Evolutionary conservation across 1,140 invertebrate genomes (phyloP), one percentile per base, ranked within the genome.

Genomic region (Cardiocondyla obscurior): DNA sequence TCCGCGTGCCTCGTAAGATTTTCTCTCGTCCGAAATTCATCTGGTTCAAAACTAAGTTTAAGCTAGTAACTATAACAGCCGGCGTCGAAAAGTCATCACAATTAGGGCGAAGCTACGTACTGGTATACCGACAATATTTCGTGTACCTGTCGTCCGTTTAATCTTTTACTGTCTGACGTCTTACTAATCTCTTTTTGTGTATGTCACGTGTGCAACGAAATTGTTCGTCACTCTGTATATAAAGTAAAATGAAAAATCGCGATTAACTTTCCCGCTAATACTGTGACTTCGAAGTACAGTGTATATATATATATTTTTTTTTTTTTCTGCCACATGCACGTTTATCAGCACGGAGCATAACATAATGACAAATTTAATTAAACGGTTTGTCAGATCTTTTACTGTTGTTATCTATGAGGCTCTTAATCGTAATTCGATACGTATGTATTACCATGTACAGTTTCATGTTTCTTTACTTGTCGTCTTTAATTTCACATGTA

Each of bases 171-270:
- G 30, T 53, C 33, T 30, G 42, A 51, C 30, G 19, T 79, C 7
- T 67, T 42, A 79, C 62, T 79, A 79, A 79, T 53, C 46, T 28
- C 7, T 53, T 79, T 12, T 53, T 79, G 74, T 79, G 46, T 53
- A 79, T 65, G 49, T 79, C 22, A 53, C 46, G 74, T 79, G 33
- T 79, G 74, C 33, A 22, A 79, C 46, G 16, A 42, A 67, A n/a
- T 64, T 65, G 74, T 39, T 51, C 42, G 30, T 36, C 3, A 33
- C 6, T 60, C 30, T 73, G 30, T 77, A 49, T 2, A 33, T 65
- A 77, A 77, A 49, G 49, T 51, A 73, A 39, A 69, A n/a, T n/a
- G n/a, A n/a, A 10, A 51, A 39, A 79, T 39, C 25, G 25, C 30
- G 22, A 67, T 77, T 79, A 79, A 79, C 33, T 53, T 42, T 14